Conservation (phyloP, 2,888 invertebrate species). For the Metalampra italica region DNA sequence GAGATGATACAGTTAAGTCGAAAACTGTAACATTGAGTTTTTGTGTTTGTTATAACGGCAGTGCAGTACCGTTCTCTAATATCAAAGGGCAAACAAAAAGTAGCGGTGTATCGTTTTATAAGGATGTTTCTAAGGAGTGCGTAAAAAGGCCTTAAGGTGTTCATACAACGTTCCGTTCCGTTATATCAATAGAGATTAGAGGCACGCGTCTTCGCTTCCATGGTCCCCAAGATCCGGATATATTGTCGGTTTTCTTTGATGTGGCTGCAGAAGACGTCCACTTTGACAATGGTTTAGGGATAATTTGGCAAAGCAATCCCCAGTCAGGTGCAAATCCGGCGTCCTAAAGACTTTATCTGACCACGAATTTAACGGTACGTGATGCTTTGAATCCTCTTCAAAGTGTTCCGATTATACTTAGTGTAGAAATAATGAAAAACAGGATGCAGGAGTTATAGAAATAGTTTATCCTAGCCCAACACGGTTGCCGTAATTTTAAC, state of each 20-base stretch:
- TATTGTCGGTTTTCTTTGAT: conserved; percentile 66
- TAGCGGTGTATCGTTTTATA: conserved; percentile 66
- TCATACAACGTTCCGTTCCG: conserved; percentile 61
- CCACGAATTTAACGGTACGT: conserved; percentile 30
- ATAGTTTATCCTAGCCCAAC: no score
- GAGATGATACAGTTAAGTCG: conserved; percentile 68
- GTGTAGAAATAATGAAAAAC: background rate
- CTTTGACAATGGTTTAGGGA: conserved; percentile 48
- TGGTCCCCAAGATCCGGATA: conserved; percentile 40
- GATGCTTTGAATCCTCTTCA: background rate
- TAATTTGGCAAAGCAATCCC: conserved; percentile 45
- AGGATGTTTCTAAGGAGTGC: conserved; percentile 47
- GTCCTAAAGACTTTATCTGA: conserved; percentile 30
- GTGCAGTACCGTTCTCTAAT: conserved; percentile 57
- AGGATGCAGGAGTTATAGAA: no score
- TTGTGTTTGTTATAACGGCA: conserved; percentile 62
- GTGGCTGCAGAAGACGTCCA: conserved; percentile 67
- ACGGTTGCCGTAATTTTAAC: no score
- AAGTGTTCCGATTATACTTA: background rate
- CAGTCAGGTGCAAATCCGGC: conserved; percentile 61
- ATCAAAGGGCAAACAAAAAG: conserved; percentile 57
- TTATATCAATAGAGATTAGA: conserved; percentile 75
- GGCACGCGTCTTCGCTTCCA: conserved; percentile 66
- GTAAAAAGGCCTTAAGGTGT: conserved; percentile 70
- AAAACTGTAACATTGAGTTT: conserved; percentile 69